Conservation (phyloP, 2,113 vertebrate genomes). For the Motacilla alba region DNA sequence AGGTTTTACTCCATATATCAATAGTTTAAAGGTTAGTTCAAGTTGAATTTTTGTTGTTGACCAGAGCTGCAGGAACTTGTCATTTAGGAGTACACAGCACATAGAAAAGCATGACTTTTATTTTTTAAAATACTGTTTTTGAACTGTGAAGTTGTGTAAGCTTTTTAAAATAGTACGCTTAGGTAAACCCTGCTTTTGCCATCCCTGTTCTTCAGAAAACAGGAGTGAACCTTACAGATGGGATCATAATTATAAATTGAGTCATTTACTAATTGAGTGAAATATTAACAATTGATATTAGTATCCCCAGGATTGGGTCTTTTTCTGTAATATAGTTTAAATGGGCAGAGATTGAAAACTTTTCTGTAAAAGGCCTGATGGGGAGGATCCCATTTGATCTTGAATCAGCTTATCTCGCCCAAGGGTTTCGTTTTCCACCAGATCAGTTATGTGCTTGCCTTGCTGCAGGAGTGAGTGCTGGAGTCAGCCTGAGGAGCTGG, state of each 20-base stretch:
- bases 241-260: not conserved
- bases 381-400: not conserved
- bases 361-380: not conserved
- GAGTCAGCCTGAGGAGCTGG: not conserved
- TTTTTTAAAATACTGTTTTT: not conserved
- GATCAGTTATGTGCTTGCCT: not conserved
- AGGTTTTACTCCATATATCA: not conserved
- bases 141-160: not conserved
- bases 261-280: not conserved
- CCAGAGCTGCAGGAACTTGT: not conserved
- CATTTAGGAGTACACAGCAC: not conserved
- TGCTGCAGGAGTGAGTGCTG: not conserved
- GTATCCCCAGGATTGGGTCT: not conserved
- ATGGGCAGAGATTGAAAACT: not conserved
- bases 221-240: not conserved
- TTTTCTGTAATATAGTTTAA: not conserved
- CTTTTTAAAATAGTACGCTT: not conserved
- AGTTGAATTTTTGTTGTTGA: not conserved
- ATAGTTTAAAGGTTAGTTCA: not conserved
- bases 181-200: not conserved
- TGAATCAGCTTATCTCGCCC: not conserved
- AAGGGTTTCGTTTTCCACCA: not conserved
- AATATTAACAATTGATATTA: not conserved
- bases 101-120: not conserved
- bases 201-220: not conserved